Conservation (phyloP, 1,140 invertebrate genomes). For the Rhizoglyphus robini region DNA sequence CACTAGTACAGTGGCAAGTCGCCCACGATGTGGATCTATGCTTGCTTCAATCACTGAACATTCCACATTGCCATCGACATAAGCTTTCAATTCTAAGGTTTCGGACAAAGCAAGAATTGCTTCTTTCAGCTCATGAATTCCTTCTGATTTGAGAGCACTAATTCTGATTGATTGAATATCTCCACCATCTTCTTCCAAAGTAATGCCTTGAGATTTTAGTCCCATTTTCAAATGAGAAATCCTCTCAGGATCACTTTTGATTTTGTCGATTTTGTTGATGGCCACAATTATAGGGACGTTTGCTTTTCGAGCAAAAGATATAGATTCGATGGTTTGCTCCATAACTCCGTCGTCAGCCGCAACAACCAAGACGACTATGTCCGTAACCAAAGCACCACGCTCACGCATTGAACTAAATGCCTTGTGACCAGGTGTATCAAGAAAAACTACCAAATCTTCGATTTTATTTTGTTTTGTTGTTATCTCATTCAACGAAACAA, state of each 20-base stretch:
- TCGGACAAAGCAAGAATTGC: conserved; percentile 69
- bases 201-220: conserved; percentile 56
- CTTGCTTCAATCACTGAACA: conserved; percentile 77
- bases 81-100: conserved; percentile 60
- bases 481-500: conserved; percentile 19
- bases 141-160: conserved; percentile 56
- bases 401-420: conserved; percentile 83
- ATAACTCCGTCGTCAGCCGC: conserved; percentile 98
- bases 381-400: conserved; percentile 78
- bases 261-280: conserved; percentile 98
- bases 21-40: conserved; percentile 53
- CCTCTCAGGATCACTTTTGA: conserved; percentile 44
- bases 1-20: conserved; percentile 72
- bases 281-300: conserved; percentile 91
- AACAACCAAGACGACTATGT: conserved; percentile 90
- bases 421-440: conserved; percentile 99
- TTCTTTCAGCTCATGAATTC: conserved; percentile 40
- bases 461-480: not conserved
- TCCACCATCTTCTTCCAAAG: conserved; percentile 76
- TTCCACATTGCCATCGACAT: conserved; percentile 68
- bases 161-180: conserved; percentile 81
- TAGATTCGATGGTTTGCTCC: conserved; percentile 72
- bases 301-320: conserved; percentile 41
- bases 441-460: conserved; percentile 55
- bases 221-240: conserved; percentile 33